phyloP scores from a whole-genome alignment of 2,888 invertebrate genomes.

The Drosophila paucipuncta region DNA sequence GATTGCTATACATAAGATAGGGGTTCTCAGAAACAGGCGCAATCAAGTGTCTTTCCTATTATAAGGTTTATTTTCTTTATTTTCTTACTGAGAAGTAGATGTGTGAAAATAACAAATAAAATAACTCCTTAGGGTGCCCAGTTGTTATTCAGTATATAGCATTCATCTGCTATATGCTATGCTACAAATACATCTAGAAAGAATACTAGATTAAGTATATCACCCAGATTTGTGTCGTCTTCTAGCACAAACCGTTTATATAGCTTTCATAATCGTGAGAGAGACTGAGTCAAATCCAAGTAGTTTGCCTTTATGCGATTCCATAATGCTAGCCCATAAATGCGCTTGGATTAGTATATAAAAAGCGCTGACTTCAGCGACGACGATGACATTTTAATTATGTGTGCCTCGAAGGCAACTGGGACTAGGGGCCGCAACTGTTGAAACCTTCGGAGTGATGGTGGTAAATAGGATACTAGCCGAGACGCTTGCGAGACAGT shows the following conservation, averaged over 20 bases:
- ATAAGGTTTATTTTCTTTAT: not conserved
- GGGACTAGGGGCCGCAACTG: conserved; percentile 13
- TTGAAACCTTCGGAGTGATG: not conserved
- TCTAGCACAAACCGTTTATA: not conserved
- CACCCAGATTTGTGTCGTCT: not conserved
- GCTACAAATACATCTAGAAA: not conserved
- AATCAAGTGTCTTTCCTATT: not conserved
- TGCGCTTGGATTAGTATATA: conserved; percentile 41
- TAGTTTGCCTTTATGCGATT: not conserved
- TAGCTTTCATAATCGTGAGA: not conserved
- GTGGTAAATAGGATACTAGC: conserved; percentile 42
- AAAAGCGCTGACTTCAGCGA: conserved; percentile 59
- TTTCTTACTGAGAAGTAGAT: not conserved
- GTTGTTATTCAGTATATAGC: not conserved
- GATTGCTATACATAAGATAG: not conserved
- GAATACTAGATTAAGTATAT: not conserved
- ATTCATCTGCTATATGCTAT: not conserved
- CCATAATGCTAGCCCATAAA: conserved; percentile 1
- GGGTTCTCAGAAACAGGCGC: not conserved
- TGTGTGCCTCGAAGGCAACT: conserved; percentile 69
- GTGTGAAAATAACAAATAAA: not conserved
- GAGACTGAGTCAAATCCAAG: conserved; percentile 4
- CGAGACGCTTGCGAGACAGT: conserved; percentile 75
- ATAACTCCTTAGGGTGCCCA: not conserved
- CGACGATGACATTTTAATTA: conserved; percentile 77